Conservation (phyloP, 2,797 vertebrate species). For the Enteromius anoplus region DNA sequence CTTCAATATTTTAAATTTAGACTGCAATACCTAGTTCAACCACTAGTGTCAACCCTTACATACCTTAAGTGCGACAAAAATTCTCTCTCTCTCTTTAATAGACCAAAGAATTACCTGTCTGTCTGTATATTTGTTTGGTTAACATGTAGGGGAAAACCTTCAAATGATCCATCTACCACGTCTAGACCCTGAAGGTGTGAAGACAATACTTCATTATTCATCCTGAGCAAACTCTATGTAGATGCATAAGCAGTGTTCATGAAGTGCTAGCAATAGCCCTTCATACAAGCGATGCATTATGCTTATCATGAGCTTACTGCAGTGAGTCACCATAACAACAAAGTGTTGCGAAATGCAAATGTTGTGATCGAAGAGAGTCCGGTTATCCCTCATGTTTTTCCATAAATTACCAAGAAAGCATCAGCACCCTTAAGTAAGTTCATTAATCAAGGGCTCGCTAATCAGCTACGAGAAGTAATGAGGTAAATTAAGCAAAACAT, state of each 20-base stretch:
- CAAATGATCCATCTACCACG: constrained; percentile 63
- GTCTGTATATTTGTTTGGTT: not conserved
- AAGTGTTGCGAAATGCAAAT: constrained; percentile 27
- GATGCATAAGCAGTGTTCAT: not conserved
- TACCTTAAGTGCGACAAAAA: not conserved
- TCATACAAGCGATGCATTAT: not conserved
- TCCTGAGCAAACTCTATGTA: not conserved
- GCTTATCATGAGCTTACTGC: not conserved
- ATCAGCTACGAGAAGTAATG: constrained; percentile 34
- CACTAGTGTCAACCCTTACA: no score
- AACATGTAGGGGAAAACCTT: constrained; percentile 50
- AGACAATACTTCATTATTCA: not conserved
- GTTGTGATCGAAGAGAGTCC: constrained; percentile 31
- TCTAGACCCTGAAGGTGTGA: constrained; percentile 8
- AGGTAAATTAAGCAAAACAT: constrained; percentile 48
- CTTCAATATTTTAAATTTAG: no score
- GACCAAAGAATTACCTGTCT: not conserved
- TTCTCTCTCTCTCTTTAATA: not conserved
- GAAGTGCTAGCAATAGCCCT: not conserved
- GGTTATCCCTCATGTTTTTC: constrained; percentile 33
- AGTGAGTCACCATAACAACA: constrained; percentile 18
- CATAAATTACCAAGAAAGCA: constrained; percentile 28
- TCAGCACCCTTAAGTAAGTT: constrained; percentile 43
- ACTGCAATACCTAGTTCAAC: no score
- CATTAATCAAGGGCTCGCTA: constrained; percentile 45